Percentiles rank a stretch among this genome's conserved stretches.
These are phyloP conservation scores for Octodonta nipae DNA, from an alignment of 2,888 invertebrate genomes.

Conservation along the genomic window DNA sequence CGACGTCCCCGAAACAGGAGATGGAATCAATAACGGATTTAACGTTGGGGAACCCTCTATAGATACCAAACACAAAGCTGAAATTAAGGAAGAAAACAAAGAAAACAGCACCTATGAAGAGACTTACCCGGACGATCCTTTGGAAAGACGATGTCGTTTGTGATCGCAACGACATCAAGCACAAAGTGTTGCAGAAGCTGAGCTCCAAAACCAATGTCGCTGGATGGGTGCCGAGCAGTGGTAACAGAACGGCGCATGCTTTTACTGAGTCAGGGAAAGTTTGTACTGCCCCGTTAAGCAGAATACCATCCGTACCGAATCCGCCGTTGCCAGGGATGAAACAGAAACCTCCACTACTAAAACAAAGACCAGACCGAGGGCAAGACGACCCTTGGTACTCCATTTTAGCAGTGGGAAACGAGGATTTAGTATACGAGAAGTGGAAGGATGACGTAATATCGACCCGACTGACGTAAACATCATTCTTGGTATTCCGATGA, in stretches of 20 bases:
- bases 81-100: too few species aligned
- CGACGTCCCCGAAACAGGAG: slow-evolving; percentile 85
- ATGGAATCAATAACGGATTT: slow-evolving; percentile 93
- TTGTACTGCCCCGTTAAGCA: slow-evolving; percentile 26
- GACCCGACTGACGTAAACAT: slow-evolving; percentile 98
- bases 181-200: slow-evolving; percentile 75
- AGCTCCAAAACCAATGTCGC: slow-evolving; percentile 87
- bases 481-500: slow-evolving; percentile 89
- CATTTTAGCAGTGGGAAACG: slow-evolving; percentile 96
- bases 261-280: slow-evolving; percentile 58
- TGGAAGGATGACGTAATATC: slow-evolving; percentile 98
- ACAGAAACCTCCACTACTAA: slow-evolving; percentile 27
- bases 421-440: slow-evolving; percentile 82
- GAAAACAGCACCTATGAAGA: too few species aligned
- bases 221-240: slow-evolving; percentile 92
- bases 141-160: slow-evolving; percentile 99
- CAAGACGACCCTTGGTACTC: slow-evolving; percentile 90
- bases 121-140: slow-evolving; percentile 75
- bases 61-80: too few species aligned
- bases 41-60: slow-evolving; percentile 44
- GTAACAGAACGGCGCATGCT: slow-evolving; percentile 61
- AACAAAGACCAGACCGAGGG: slow-evolving; percentile 40
- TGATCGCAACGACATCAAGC: slow-evolving; percentile 93
- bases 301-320: slow-evolving; percentile 28
- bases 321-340: slow-evolving; percentile 30